A percentile compares a stretch with the other conserved stretches of the same genome.
Evolutionary conservation across 2,113 vertebrate genomes (phyloP).

Genomic region (Epinephelus fuscoguttatus): DNA sequence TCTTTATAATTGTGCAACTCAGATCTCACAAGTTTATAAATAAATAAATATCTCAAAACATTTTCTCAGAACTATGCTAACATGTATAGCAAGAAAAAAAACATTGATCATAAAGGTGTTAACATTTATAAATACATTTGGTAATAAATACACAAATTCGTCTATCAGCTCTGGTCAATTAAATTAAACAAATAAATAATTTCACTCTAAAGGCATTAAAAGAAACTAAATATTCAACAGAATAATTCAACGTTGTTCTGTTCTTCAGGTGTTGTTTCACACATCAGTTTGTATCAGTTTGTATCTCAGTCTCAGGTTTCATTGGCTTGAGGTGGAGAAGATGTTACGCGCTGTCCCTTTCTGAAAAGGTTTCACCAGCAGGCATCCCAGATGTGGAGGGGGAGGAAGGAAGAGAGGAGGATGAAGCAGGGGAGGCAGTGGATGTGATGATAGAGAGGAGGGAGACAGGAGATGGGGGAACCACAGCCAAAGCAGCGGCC

Average conservation of each 20-base stretch:
- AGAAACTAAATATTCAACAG: constrained; percentile 17
- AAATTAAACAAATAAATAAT: constrained; percentile 54
- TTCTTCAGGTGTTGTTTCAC: not conserved
- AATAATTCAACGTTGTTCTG: not conserved
- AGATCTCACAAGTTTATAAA: no score
- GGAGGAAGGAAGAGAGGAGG: not conserved
- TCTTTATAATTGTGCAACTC: no score
- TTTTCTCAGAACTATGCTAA: no score
- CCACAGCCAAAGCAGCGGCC: not conserved
- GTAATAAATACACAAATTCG: constrained; percentile 41
- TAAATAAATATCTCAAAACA: no score
- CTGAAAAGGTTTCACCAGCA: not conserved
- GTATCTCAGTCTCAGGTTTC: not conserved
- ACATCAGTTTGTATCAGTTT: not conserved
- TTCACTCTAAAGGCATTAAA: not conserved
- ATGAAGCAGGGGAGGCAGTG: constrained; percentile 8
- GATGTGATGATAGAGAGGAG: constrained; percentile 55
- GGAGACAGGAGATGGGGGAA: not conserved
- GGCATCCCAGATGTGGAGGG: not conserved
- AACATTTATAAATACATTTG: constrained; percentile 35
- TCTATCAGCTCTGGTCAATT: not conserved
- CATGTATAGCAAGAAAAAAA: no score
- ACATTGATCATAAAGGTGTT: not conserved
- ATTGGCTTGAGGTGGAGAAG: not conserved
- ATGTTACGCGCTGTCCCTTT: rapidly evolving